Conservation (phyloP, 2,113 vertebrate genomes). For the Phaethon lepturus region DNA sequence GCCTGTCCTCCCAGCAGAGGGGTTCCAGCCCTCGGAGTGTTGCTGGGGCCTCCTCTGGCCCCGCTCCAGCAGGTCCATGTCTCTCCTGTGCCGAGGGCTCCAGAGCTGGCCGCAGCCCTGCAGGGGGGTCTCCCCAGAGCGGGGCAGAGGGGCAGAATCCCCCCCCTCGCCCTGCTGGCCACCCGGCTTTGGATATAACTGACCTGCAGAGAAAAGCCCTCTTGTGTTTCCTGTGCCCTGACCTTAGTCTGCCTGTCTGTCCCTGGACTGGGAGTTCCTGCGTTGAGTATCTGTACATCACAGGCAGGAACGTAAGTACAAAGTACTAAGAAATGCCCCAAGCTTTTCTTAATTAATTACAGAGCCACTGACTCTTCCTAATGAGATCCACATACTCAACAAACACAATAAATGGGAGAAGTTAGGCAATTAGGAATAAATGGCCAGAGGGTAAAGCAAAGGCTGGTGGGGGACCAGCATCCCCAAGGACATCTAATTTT, state of each 20-base stretch:
- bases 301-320: background rate
- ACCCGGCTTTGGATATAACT: fast-evolving
- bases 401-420: background rate
- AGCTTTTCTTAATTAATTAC: background rate
- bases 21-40: fast-evolving
- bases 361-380: background rate
- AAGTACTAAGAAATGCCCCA: background rate
- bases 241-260: background rate
- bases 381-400: background rate
- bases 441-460: background rate
- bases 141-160: background rate
- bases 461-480: background rate
- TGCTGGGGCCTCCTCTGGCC: fast-evolving
- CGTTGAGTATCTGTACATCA: background rate
- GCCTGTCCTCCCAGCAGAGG: background rate
- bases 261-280: background rate
- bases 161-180: background rate
- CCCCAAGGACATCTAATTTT: background rate
- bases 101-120: background rate
- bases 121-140: background rate
- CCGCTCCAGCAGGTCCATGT: fast-evolving
- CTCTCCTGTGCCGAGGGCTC: fast-evolving
- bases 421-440: background rate
- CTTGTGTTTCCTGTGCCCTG: background rate
- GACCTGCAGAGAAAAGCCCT: background rate